Percentiles rank a stretch among this genome's conserved stretches.
Evolutionary conservation across 2,797 vertebrate species (phyloP).

Genomic region (Bovichtus variegatus): DNA sequence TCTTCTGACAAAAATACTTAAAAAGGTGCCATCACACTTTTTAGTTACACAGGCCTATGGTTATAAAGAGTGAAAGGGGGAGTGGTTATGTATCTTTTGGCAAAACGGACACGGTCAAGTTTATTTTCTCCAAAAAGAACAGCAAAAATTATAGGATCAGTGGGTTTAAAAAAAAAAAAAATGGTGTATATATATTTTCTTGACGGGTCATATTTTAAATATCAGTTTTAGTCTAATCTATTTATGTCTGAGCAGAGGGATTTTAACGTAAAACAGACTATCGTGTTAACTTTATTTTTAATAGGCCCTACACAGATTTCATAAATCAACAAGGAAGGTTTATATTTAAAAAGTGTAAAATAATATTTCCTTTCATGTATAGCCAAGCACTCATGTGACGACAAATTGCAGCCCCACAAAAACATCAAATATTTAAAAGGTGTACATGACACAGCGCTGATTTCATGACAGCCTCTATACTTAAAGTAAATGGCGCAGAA

Average conservation of each 20-base stretch:
- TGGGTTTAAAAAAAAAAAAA: not conserved
- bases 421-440: slow-evolving; percentile 79
- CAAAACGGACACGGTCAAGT: not conserved
- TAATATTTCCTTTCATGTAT: slow-evolving; percentile 28
- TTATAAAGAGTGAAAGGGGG: slow-evolving; percentile 29
- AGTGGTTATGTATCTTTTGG: slow-evolving; percentile 36
- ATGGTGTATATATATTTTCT: no score
- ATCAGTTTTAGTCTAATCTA: not conserved
- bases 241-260: slow-evolving; percentile 17
- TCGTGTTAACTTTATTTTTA: slow-evolving; percentile 2
- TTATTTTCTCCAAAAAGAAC: slow-evolving; percentile 24
- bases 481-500: slow-evolving; percentile 77
- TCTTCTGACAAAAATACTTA: slow-evolving; percentile 8
- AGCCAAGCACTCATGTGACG: slow-evolving; percentile 37
- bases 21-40: slow-evolving; percentile 23
- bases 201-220: not conserved
- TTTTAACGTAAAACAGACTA: slow-evolving; percentile 9
- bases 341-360: slow-evolving; percentile 26
- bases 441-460: slow-evolving; percentile 74
- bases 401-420: slow-evolving; percentile 56
- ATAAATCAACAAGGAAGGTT: slow-evolving; percentile 16
- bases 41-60: slow-evolving; percentile 6
- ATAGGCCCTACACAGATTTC: slow-evolving; percentile 9
- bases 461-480: slow-evolving; percentile 71
- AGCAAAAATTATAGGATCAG: slow-evolving; percentile 1